These are phyloP conservation scores for Rhinichthys klamathensis DNA, from an alignment of 2,113 vertebrate genomes.

Conservation along the genomic window DNA sequence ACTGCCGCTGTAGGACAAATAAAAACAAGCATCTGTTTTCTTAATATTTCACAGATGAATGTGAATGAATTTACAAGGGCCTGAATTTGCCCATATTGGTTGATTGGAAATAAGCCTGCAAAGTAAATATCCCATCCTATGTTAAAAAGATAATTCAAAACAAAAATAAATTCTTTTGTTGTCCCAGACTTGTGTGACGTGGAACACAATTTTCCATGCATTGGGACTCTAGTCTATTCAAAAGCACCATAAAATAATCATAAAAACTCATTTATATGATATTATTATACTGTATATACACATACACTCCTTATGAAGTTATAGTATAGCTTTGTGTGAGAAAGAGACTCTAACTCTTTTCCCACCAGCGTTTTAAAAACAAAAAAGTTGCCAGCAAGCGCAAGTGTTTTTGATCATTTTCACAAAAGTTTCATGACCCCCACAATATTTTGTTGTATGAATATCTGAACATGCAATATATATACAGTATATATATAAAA, in stretches of 20 bases:
- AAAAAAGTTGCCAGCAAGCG: too few species aligned
- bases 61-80: slow-evolving; percentile 14
- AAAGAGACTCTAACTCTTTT: background rate
- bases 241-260: background rate
- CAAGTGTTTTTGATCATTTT: too few species aligned
- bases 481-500: too few species aligned
- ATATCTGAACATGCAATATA: too few species aligned
- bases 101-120: slow-evolving; percentile 1
- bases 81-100: background rate
- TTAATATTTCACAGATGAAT: slow-evolving; percentile 19
- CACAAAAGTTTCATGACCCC: too few species aligned
- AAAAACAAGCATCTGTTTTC: slow-evolving; percentile 28
- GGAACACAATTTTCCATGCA: background rate
- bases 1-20: slow-evolving; percentile 16
- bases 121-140: background rate
- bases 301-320: background rate
- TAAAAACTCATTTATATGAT: background rate
- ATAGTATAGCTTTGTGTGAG: background rate
- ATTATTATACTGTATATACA: too few species aligned
- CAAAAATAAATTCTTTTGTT: background rate
- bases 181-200: background rate
- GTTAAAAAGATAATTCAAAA: background rate
- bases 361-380: too few species aligned
- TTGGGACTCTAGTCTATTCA: background rate
- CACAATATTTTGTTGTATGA: too few species aligned